Conservation (phyloP, 2,113 vertebrate genomes). For the Pao palembangensis region DNA sequence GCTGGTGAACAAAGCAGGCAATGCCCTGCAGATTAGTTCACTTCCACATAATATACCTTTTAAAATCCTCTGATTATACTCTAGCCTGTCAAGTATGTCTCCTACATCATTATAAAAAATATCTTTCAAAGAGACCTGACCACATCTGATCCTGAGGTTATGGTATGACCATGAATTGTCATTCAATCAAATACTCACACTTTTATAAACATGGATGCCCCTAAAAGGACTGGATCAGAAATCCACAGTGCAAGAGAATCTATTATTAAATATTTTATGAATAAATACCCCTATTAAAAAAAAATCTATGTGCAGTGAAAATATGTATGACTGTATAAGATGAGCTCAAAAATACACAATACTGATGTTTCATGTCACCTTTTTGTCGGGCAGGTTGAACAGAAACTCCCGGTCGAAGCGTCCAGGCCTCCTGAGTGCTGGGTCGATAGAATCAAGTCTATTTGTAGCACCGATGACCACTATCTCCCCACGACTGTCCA, state of each 20-base stretch:
- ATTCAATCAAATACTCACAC: no score
- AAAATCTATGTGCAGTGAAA: neutral
- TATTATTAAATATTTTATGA: no score
- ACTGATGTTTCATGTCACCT: constrained; percentile 70
- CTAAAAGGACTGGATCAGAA: no score
- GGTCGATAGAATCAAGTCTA: constrained; percentile 99
- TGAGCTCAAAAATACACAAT: neutral
- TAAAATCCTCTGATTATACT: neutral
- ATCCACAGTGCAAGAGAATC: no score
- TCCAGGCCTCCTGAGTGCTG: constrained; percentile 98
- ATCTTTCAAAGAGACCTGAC: no score
- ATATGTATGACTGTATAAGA: neutral
- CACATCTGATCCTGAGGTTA: no score
- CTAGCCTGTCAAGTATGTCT: neutral
- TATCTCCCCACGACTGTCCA: constrained; percentile 98
- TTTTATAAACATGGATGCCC: no score
- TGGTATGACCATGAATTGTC: no score
- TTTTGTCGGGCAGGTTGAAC: constrained; percentile 96
- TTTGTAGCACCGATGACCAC: constrained; percentile 99
- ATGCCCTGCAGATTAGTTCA: constrained; percentile 28
- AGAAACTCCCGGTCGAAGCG: constrained; percentile 99
- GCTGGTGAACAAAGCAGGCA: constrained; percentile 2
- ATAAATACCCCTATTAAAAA: no score
- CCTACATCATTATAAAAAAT: neutral
- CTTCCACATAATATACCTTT: neutral